Conservation (phyloP, 2,797 vertebrate genomes). For the Smutsia gigantea region DNA sequence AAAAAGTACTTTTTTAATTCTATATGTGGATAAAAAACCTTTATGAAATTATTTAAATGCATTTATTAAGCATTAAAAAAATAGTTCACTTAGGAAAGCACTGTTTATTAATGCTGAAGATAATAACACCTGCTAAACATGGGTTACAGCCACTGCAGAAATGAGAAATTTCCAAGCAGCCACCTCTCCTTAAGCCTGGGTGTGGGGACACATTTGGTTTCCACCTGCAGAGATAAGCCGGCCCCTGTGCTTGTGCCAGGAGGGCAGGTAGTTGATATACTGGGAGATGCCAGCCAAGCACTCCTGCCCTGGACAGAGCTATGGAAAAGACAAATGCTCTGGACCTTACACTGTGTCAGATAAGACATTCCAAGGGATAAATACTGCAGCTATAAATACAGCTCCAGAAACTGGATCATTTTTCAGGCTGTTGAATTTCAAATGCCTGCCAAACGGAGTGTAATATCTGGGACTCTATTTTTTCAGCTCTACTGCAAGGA, state of each 20-base stretch:
- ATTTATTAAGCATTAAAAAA: constrained; percentile 24
- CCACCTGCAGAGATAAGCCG: background rate
- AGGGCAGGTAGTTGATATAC: background rate
- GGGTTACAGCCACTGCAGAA: background rate
- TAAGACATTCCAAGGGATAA: constrained; percentile 69
- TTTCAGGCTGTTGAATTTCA: constrained; percentile 68
- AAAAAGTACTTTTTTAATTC: constrained; percentile 1
- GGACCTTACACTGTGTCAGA: constrained; percentile 67
- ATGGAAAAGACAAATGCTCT: constrained; percentile 61
- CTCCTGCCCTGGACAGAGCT: background rate
- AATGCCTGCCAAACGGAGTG: constrained; percentile 63
- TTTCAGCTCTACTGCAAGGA: constrained; percentile 59
- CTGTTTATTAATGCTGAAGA: constrained; percentile 30
- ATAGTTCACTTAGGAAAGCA: constrained; percentile 31
- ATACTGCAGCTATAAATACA: constrained; percentile 72
- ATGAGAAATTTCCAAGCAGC: background rate
- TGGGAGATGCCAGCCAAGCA: background rate
- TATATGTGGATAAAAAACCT: constrained; percentile 6
- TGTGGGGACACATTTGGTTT: background rate
- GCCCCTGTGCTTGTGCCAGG: background rate
- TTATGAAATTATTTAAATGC: background rate
- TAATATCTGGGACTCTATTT: constrained; percentile 73
- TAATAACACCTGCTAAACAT: constrained; percentile 15
- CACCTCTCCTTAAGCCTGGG: background rate
- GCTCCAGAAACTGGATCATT: constrained; percentile 56